phyloP scores from a whole-genome alignment of 2,113 vertebrate species.

The Reinhardtius hippoglossoides region DNA sequence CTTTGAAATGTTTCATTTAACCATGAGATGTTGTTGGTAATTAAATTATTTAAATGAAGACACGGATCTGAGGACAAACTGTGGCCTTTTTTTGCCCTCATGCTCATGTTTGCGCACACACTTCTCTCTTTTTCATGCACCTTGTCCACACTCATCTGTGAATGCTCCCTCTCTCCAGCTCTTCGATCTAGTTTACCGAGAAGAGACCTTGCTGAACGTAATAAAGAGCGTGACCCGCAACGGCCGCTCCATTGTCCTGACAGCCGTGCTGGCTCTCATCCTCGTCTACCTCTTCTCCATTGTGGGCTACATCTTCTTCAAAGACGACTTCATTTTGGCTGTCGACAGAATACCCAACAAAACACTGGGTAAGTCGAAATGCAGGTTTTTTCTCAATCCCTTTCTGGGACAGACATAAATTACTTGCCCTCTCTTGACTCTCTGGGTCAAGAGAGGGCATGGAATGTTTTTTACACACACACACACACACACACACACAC shows the following conservation, averaged over 20 bases:
- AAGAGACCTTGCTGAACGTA: conserved; percentile 97
- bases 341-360: conserved; percentile 97
- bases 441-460: background rate
- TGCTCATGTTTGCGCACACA: background rate
- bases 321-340: conserved; percentile 97
- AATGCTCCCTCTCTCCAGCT: conserved; percentile 82
- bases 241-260: conserved; percentile 96
- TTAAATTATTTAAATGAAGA: background rate
- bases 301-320: conserved; percentile 98
- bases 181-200: conserved; percentile 96
- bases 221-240: conserved; percentile 99
- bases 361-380: conserved; percentile 79
- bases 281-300: conserved; percentile 99
- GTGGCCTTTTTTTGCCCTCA: background rate
- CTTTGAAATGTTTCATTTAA: background rate
- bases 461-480: conserved; percentile 7
- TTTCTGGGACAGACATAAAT: background rate
- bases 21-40: background rate
- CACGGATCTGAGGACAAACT: too few species aligned
- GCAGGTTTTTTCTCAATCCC: background rate
- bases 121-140: background rate
- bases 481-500: background rate
- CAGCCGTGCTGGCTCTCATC: conserved; percentile 95
- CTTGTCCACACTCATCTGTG: background rate
- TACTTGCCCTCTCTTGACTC: conserved; percentile 2